Evolutionary conservation across 2,113 vertebrate genomes (phyloP).

Genomic region (Grammomys surdaster): DNA sequence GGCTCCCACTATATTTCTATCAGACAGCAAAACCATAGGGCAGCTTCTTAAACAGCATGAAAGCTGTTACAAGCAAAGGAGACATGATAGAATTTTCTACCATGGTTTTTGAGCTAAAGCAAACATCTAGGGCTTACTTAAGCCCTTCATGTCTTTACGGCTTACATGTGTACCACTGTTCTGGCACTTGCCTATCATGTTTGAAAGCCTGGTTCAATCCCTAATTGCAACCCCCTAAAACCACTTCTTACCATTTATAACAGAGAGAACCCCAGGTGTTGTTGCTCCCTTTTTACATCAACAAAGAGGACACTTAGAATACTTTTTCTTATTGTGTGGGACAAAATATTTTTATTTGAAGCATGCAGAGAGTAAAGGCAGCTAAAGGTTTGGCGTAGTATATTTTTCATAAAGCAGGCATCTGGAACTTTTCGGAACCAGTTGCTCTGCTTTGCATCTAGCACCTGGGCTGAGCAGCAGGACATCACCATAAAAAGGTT

Average conservation of each 20-base stretch:
- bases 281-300: not conserved
- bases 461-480: not conserved
- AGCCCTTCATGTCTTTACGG: not conserved
- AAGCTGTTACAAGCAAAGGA: conserved; percentile 49
- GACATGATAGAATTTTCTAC: not conserved
- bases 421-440: not conserved
- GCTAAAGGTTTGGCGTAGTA: not conserved
- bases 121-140: conserved; percentile 45
- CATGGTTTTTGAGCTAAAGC: conserved; percentile 17
- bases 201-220: not conserved
- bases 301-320: conserved; percentile 10
- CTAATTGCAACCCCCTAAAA: not conserved
- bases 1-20: conserved; percentile 47
- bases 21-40: not conserved
- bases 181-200: not conserved
- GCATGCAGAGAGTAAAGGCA: conserved; percentile 51
- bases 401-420: conserved; percentile 25
- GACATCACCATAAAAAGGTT: not conserved
- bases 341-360: conserved; percentile 50
- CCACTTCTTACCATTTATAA: not conserved
- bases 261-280: not conserved
- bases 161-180: accelerated
- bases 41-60: conserved; percentile 37
- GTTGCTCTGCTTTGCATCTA: conserved; percentile 15
- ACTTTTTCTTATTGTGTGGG: conserved; percentile 39